Evolutionary conservation across 1,140 invertebrate species (phyloP).

Genomic region (Drosophila sechellia): DNA sequence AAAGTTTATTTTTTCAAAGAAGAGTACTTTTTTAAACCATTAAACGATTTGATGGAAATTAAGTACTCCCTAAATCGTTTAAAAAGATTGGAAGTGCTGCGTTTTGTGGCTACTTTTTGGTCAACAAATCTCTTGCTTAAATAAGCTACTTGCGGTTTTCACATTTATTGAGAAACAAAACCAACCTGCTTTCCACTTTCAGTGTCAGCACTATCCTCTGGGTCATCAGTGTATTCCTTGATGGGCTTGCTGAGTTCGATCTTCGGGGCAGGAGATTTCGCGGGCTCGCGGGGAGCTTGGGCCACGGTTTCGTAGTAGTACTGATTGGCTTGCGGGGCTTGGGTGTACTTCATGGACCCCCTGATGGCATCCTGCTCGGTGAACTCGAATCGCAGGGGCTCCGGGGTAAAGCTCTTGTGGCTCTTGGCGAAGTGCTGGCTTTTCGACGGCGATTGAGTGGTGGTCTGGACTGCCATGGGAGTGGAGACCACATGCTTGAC

Average conservation of each 20-base stretch:
- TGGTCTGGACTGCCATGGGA: conserved; percentile 24
- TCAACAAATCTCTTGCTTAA: no score
- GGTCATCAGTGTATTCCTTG: conserved; percentile 48
- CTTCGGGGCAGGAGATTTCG: conserved; percentile 6
- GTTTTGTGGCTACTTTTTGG: no score
- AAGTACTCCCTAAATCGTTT: no score
- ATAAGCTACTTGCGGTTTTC: no score
- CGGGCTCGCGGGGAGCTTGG: conserved; percentile 32
- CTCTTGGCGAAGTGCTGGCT: conserved; percentile 34
- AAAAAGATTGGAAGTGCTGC: no score
- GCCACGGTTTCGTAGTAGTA: conserved; percentile 62
- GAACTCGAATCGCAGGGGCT: conserved; percentile 77
- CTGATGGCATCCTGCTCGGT: conserved; percentile 75
- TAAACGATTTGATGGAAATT: no score
- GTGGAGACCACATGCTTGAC: conserved; percentile 72
- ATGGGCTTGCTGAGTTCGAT: conserved; percentile 39
- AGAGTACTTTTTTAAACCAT: no score
- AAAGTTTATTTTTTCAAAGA: no score
- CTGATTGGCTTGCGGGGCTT: conserved; percentile 48
- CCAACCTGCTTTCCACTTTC: conserved; percentile 42
- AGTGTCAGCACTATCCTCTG: conserved; percentile 54
- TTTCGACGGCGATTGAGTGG: conserved; percentile 49
- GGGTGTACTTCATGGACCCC: conserved; percentile 66
- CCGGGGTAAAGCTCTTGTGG: conserved; percentile 57
- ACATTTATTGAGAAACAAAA: not conserved